Conservation (phyloP, 2,888 invertebrate genomes). For the Athalia circularis region DNA sequence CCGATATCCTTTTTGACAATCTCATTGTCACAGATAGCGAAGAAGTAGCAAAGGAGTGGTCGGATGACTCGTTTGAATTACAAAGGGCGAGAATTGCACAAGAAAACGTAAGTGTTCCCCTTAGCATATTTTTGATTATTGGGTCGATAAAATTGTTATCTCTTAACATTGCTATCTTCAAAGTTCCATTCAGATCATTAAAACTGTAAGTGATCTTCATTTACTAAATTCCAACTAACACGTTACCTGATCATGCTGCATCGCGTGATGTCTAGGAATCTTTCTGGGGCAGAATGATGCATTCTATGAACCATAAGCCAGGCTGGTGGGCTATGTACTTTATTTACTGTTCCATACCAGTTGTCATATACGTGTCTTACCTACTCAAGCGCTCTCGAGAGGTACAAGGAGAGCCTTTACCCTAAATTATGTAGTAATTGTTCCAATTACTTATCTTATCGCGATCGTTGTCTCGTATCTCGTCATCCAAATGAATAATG, state of each 20-base stretch:
- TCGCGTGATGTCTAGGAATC: constrained; percentile 74
- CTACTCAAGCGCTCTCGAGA: constrained; percentile 81
- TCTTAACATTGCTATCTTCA: background rate
- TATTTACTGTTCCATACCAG: constrained; percentile 84
- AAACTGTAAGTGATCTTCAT: background rate
- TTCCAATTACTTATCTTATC: constrained; percentile 25
- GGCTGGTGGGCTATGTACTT: constrained; percentile 89
- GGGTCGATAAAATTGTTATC: background rate
- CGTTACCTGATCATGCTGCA: constrained; percentile 36
- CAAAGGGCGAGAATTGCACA: constrained; percentile 88
- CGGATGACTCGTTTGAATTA: constrained; percentile 87
- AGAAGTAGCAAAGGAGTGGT: constrained; percentile 86
- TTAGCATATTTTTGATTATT: background rate
- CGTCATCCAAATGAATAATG: constrained; percentile 8
- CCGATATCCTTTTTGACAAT: constrained; percentile 96
- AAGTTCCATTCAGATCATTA: background rate
- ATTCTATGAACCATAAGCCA: constrained; percentile 85
- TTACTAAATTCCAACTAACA: background rate
- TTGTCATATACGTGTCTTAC: constrained; percentile 82
- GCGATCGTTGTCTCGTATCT: background rate
- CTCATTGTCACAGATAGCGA: constrained; percentile 91
- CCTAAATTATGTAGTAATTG: background rate
- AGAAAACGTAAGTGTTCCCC: constrained; percentile 82
- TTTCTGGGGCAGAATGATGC: constrained; percentile 85
- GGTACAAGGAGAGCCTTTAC: constrained; percentile 75